Evolutionary conservation across 2,113 vertebrate species (phyloP), one percentile per base, ranked within the genome.

Genomic region (Scomber colias): DNA sequence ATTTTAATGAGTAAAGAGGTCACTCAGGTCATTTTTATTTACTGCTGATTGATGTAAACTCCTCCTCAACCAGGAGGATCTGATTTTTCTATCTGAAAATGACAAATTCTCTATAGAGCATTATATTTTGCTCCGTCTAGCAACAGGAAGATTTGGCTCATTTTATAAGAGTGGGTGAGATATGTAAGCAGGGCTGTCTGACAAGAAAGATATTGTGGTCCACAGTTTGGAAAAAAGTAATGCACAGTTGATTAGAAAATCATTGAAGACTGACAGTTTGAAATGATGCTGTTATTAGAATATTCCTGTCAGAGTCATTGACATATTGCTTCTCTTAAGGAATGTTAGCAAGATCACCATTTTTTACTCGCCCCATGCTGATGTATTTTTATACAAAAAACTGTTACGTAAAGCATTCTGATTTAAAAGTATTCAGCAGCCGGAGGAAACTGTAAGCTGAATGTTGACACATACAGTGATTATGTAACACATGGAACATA

Each of bases 341-440:
- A 71, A 53, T 3, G 17, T 56, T 49, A 21, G 15, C 44, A 65
- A 45, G 54, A 76, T 79, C 70, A 40, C 45, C 14, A 3, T 40
- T 48, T 82, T 75, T 62, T 54, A 54, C 16, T 56, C 15, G 17
- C 63, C 53, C n/a, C 19, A 55, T 63, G 48, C 57, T 65, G 35
- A 67, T 84, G 44, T 66, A 55, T 84, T 77, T 80, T 70, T 61
- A 61, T 11, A 64, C 35, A 15, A 14, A 64, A 40, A 40, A 35
- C 56, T 40, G 77, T 86, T 80, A 79, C 71, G 76, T 81, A 83
- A 90, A 74, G 54, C n/a, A 46, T 82, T 72, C n/a, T 55, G 7
- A 81, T 74, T 83, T 73, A 24, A 82, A 77, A 76, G 21, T 65
- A 8, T 49, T 50, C 64, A 71, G 55, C 68, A 54, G 68, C 68